Evolutionary conservation across 2,113 vertebrate species (phyloP), one percentile per base, ranked within the genome.

Genomic region (Otis tarda): DNA sequence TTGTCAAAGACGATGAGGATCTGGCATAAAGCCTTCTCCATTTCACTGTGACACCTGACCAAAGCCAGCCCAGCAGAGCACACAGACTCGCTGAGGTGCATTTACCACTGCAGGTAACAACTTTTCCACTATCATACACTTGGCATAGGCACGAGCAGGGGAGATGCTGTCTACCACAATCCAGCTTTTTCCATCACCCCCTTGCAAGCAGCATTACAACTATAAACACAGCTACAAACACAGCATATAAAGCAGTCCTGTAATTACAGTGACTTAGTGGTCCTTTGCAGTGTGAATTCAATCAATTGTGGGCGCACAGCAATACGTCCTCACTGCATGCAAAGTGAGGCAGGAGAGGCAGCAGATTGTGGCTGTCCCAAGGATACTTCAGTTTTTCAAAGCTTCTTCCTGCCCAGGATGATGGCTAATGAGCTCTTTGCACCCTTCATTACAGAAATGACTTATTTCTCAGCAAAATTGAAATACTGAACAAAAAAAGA

Each of bases 61-160:
- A 60, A 64, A 73, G 13, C 16, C 55, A 89, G 41, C 22, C 76
- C 60, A 28, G n/a, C 25, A 64, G 60, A 63, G 8, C 8, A 33
- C 20, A 4, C 2, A 3, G 39, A 17, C 33, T 74, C 3, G 0
- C 45, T 53, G 28, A 13, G 21, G 10, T 39, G 39, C 24, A 21
- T 43, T 83, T 69, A 39, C 12, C 11, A 16, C 30, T 64, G 43
- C 25, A 74, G 39, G 22, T 17, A 52, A 49, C 14, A 41, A 8
- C 18, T 60, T n/a, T 70, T 55, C n/a, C 47, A 12, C 56, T 12
- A 11, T 7, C 11, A 5, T 19, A 56, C 1, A 22, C 43, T 60
- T 39, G 52, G 41, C 56, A 31, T 0, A 37, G 15, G 2, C 0
- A 0, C 1, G 10, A 33, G 39, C 9, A 56, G 9, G 5, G 23